phyloP scores from a whole-genome alignment of 2,888 invertebrate genomes.

The Zele albiditarsus region DNA sequence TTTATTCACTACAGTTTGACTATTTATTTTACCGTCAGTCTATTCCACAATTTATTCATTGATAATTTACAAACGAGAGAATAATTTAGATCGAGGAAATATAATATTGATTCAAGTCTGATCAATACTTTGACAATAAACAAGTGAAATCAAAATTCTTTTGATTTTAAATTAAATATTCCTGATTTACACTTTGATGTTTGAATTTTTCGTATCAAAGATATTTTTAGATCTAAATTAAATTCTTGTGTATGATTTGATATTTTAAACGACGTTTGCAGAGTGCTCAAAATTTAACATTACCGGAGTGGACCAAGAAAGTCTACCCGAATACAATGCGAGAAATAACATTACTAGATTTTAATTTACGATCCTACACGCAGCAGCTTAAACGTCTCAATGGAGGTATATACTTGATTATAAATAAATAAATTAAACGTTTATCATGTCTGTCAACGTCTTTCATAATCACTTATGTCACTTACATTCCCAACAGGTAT shows the following conservation, averaged over 20 bases:
- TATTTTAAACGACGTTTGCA: too few relatives aligned
- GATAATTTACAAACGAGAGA: too few relatives aligned
- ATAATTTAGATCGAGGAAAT: too few relatives aligned
- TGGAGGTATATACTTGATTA: constrained; percentile 64
- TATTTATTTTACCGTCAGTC: not conserved
- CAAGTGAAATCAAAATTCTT: too few relatives aligned
- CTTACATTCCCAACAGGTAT: constrained; percentile 52
- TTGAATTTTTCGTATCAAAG: too few relatives aligned
- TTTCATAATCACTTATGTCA: not conserved
- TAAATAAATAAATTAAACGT: constrained; percentile 5
- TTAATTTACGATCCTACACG: constrained; percentile 68
- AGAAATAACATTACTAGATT: constrained; percentile 69
- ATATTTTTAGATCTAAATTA: not conserved
- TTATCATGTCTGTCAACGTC: not conserved
- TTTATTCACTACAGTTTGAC: not conserved
- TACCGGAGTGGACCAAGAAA: constrained; percentile 72
- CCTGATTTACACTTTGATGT: too few relatives aligned
- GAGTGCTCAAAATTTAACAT: constrained; percentile 64
- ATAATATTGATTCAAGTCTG: too few relatives aligned
- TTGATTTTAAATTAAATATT: too few relatives aligned
- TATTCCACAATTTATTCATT: not conserved
- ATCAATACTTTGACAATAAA: too few relatives aligned
- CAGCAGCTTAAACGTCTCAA: constrained; percentile 68
- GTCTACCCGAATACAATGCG: constrained; percentile 70
- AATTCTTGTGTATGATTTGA: too few relatives aligned